These are phyloP conservation scores for Epinephelus awoara DNA, from an alignment of 2,797 vertebrate species.

Conservation along the genomic window DNA sequence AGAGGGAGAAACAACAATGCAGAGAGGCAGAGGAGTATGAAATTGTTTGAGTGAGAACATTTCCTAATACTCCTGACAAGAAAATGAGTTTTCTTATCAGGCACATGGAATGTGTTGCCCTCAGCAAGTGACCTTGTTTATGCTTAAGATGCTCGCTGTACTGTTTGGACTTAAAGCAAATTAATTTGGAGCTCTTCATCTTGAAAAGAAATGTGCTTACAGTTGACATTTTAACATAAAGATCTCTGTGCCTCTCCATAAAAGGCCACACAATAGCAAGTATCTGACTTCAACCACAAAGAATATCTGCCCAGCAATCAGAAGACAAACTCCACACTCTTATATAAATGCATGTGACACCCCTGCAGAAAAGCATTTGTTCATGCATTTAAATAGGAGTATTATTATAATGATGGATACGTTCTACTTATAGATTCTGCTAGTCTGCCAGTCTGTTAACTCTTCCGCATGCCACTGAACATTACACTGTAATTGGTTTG, in stretches of 20 bases:
- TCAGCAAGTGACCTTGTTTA: conserved; percentile 55
- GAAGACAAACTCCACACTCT: conserved; percentile 26
- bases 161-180: conserved; percentile 29
- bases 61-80: conserved; percentile 39
- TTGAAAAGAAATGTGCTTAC: conserved; percentile 11
- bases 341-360: conserved; percentile 72
- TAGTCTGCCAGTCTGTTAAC: conserved; percentile 61
- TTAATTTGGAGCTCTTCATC: conserved; percentile 37
- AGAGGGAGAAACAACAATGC: conserved; percentile 25
- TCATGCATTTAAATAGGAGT: conserved; percentile 98
- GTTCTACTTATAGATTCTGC: conserved; percentile 56
- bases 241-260: not conserved
- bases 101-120: conserved; percentile 43
- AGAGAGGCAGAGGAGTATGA: conserved; percentile 54
- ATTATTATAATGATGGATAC: conserved; percentile 91
- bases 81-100: conserved; percentile 70
- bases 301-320: conserved; percentile 55
- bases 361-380: conserved; percentile 89
- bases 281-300: conserved; percentile 34
- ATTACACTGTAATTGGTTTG: conserved; percentile 78
- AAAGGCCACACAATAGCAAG: not conserved
- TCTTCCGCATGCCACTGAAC: conserved; percentile 55
- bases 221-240: conserved; percentile 20
- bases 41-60: conserved; percentile 57
- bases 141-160: conserved; percentile 20